Evolutionary conservation across 1,140 invertebrate genomes (phyloP), one percentile per base, ranked within the genome.

Genomic region (Cotesia vestalis): DNA sequence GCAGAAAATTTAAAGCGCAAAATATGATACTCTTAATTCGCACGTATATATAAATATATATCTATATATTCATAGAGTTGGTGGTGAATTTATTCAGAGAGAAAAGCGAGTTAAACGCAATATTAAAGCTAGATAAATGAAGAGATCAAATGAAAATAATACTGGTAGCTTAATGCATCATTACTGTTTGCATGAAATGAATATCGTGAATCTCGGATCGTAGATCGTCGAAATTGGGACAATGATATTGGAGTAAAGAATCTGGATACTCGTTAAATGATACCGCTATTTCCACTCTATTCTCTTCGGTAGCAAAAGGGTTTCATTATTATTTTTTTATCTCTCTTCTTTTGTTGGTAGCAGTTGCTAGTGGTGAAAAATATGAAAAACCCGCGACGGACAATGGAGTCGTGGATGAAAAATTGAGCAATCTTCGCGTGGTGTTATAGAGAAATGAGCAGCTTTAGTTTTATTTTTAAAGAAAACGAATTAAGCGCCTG

Each of bases 391-490:
- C 9, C n/a, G 17, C 35, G 2, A 12, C 17, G 12, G 9, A 74
- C 73, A 74, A 72, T 75, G 60, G 61, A 51, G 61, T 59, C 52
- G 60, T 66, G 63, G 40, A 72, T 72, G 67, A 72, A 72, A 72
- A 69, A 75, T 75, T 72, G 60, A 75, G 60, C 70, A 75, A 75
- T 76, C 71, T 71, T 73, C 40, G 66, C 36, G 66, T 38, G 62
- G 59, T 51, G 36, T 11, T 69, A 11, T 17, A 14, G 12, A 14
- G 12, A 36, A 51, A 55, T 4, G 17, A 52, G n/a, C 20, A 68
- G 36, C 3, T 57, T 14, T 11, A 34, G 1, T 34, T 27, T 35
- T 20, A 27, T 27, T 60, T 11, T 20, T 27, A 8, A 27, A 60
- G 17, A 57, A 57, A 57, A 38, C n/a, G 62, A 64, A 64, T 35